Conservation (phyloP, 2,797 vertebrate species). For the Lateolabrax maculatus region DNA sequence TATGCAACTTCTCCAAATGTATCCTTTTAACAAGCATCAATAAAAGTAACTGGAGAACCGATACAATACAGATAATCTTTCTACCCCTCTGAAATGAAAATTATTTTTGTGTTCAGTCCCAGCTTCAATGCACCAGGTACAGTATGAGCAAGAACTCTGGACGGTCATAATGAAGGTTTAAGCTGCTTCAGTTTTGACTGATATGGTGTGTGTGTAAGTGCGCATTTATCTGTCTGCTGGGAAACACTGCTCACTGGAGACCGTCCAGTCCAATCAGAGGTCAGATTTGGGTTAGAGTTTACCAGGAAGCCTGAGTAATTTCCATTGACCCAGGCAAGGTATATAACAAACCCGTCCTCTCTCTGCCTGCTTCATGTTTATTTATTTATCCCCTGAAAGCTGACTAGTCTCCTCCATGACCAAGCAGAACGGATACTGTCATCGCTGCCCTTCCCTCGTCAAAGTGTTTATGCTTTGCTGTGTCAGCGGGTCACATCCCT, state of each 20-base stretch:
- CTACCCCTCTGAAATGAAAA: slow-evolving; percentile 13
- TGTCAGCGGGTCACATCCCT: slow-evolving; percentile 55
- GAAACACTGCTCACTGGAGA: slow-evolving; percentile 32
- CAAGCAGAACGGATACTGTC: slow-evolving; percentile 41
- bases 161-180: background rate
- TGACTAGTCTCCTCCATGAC: slow-evolving; percentile 34
- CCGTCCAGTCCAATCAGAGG: slow-evolving; percentile 6
- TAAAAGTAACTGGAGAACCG: background rate
- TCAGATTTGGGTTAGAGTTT: slow-evolving; percentile 39
- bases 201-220: background rate
- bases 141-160: background rate
- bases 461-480: slow-evolving; percentile 42
- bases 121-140: background rate
- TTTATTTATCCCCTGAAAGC: slow-evolving; percentile 58
- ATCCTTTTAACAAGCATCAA: slow-evolving; percentile 8
- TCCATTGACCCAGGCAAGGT: slow-evolving; percentile 25
- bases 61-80: background rate
- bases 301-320: slow-evolving; percentile 23
- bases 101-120: background rate
- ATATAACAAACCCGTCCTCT: slow-evolving; percentile 1
- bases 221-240: slow-evolving; percentile 7
- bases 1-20: background rate
- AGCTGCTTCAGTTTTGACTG: slow-evolving; percentile 24
- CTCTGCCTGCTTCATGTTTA: slow-evolving; percentile 21
- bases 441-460: slow-evolving; percentile 7